phyloP scores from a whole-genome alignment of 2,113 vertebrate species.

The Phyllopteryx taeniolatus region DNA sequence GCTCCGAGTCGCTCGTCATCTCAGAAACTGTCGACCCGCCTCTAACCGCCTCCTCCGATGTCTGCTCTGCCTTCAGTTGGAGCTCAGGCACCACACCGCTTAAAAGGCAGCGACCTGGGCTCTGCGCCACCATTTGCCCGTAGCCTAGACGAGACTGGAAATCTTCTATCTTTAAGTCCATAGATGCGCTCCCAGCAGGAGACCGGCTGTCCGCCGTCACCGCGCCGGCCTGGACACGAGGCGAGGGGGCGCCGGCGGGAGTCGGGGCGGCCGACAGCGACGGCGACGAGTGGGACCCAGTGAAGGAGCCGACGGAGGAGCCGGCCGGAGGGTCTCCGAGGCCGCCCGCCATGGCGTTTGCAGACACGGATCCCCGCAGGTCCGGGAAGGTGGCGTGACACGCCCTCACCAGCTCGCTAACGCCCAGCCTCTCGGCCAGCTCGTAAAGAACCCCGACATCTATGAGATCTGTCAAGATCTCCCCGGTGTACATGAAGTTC shows the following conservation, averaged over 20 bases:
- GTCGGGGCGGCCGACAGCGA: conserved; percentile 58
- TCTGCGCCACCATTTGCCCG: conserved; percentile 40
- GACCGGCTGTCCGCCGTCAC: conserved; percentile 1
- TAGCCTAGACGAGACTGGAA: conserved; percentile 64
- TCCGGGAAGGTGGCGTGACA: conserved; percentile 93
- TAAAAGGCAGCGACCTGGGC: conserved; percentile 11
- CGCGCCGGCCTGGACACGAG: conserved; percentile 40
- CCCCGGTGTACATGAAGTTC: conserved; percentile 92
- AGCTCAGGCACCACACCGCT: conserved; percentile 19
- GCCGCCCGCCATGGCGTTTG: conserved; percentile 47
- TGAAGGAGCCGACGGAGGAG: conserved; percentile 51
- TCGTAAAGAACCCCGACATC: conserved; percentile 93
- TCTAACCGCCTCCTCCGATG: conserved; percentile 34
- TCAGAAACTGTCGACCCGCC: conserved; percentile 18
- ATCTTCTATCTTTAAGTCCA: conserved; percentile 79
- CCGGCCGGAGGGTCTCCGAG: conserved; percentile 37
- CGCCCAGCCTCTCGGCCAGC: conserved; percentile 87
- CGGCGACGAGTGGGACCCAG: conserved; percentile 61
- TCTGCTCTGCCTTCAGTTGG: conserved; percentile 65
- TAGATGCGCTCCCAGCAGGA: conserved; percentile 27
- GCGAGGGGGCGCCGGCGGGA: conserved; percentile 55
- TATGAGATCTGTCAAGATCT: conserved; percentile 90
- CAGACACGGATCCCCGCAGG: conserved; percentile 77
- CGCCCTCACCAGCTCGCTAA: conserved; percentile 84
- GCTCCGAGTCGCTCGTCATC: conserved; percentile 1